Conservation (phyloP, 2,113 vertebrate species). For the Girardinichthys multiradiatus region DNA sequence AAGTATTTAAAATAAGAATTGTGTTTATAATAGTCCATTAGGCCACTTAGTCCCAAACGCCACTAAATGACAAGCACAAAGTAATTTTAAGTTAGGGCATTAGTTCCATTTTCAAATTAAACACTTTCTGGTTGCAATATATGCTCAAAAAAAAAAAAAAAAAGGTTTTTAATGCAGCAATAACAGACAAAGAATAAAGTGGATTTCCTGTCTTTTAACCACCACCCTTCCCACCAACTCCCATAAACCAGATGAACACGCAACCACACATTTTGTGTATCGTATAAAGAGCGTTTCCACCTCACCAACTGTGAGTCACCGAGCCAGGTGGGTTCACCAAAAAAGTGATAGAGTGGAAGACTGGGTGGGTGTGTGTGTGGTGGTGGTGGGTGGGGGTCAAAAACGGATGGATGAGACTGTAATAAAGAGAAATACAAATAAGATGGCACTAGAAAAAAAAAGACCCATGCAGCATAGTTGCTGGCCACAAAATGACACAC, state of each 20-base stretch:
- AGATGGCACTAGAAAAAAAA: constrained; percentile 47
- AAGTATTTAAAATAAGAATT: constrained; percentile 30
- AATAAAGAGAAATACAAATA: constrained; percentile 64
- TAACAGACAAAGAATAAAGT: constrained; percentile 57
- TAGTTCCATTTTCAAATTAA: constrained; percentile 65
- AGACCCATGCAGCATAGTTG: constrained; percentile 58
- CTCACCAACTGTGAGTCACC: constrained; percentile 1
- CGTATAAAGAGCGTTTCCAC: constrained; percentile 36
- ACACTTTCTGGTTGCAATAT: constrained; percentile 47
- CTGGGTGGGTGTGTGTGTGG: constrained; percentile 51
- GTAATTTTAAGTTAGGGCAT: constrained; percentile 14
- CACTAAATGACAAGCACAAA: not conserved
- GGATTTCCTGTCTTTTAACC: constrained; percentile 43
- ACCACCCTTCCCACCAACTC: not conserved
- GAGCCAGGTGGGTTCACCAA: constrained; percentile 15
- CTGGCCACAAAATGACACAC: constrained; percentile 54
- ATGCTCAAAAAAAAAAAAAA: constrained; percentile 40
- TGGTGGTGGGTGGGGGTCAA: constrained; percentile 56
- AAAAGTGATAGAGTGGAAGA: constrained; percentile 53
- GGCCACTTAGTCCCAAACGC: constrained; percentile 45
- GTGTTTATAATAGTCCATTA: constrained; percentile 31
- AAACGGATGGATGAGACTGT: constrained; percentile 6
- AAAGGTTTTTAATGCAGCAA: constrained; percentile 59
- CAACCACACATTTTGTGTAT: constrained; percentile 18
- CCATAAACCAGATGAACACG: not conserved